Base-by-base conservation (phyloP, 2,113 vertebrate genomes). In the Salvelinus fontinalis region DNA sequence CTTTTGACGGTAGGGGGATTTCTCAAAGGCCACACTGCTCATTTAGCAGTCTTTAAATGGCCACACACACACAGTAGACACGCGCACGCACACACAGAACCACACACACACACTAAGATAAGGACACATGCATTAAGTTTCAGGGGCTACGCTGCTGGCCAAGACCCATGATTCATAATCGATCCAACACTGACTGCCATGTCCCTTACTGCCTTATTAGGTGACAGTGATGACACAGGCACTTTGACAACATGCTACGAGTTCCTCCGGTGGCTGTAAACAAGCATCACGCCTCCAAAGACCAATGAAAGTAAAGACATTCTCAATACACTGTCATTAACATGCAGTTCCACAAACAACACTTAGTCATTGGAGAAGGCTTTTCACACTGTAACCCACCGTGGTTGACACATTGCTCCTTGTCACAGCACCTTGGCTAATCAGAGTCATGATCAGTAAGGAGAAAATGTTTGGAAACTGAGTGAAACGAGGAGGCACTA, bases 31-130 rank as follows among this genome's bases (percentile, higher is more conserved):
- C 88, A 87, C 62, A 18, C 72, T 39, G 77, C 86, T 89, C 86
- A 87, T 88, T 88, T 81, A 70, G 67, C 70, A 74, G 79, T 79
- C 71, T 81, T 74, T 16, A 88, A 85, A 79, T 87, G 74, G 73
- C 67, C 75, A 73, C 2, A 67, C 65, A 77, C 70, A 34, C 34
- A 34, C 6, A 34, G 34, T 34, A 8, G 1, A 34, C 6, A 34
- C 34, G 1, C 34, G 6, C 34, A 7, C 29, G 3, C 29, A 71
- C 49, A 49, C 69, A 22, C 69, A 11, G 5, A 69, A 34, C 44
- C 34, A 71, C 70, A 59, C 70, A 72, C 16, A 34, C 57, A 64
- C 9, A 11, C 62, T 66, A 67, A 57, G 24, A 62, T 74, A 78
- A 76, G 70, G 71, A 65, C 81, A 34, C 80, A 22, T 3, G 74